Evolutionary conservation across 2,113 vertebrate genomes (phyloP).

Genomic region (Patagioenas fasciata): DNA sequence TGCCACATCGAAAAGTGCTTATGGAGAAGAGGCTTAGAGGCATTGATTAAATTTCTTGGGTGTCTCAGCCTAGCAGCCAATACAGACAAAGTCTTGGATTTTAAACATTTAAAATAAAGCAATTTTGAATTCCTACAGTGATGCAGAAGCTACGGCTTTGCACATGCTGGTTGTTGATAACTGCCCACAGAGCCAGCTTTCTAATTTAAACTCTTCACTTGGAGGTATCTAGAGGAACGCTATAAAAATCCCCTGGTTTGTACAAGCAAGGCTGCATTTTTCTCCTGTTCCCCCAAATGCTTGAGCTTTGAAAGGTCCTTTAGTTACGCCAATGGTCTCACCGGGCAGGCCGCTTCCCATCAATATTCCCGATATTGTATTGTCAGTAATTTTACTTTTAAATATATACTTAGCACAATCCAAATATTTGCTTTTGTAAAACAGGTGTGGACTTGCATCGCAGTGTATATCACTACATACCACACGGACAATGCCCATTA

Average conservation of each 20-base stretch:
- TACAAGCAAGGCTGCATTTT: not conserved
- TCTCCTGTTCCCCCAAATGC: not conserved
- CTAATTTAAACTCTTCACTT: not conserved
- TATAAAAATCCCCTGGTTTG: not conserved
- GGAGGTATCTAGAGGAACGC: not conserved
- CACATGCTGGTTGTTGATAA: not conserved
- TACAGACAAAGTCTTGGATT: not conserved
- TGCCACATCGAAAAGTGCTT: not conserved
- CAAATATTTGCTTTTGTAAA: not conserved
- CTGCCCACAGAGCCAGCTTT: not conserved
- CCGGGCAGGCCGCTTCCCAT: not conserved
- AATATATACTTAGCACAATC: not conserved
- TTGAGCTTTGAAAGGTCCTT: not conserved
- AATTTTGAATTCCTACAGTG: not conserved
- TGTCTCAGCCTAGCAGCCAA: not conserved
- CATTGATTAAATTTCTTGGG: not conserved
- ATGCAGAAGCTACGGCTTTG: not conserved
- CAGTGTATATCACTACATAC: not conserved
- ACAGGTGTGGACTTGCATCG: not conserved
- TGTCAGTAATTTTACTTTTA: not conserved
- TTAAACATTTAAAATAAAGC: not conserved
- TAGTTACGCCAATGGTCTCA: fast-evolving
- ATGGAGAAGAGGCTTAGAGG: not conserved
- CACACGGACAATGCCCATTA: too few relatives aligned
- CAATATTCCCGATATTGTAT: not conserved